Base-by-base conservation (phyloP, 37 sponge, comb jelly and placozoan genomes). In the Chondrosia reniformis region DNA sequence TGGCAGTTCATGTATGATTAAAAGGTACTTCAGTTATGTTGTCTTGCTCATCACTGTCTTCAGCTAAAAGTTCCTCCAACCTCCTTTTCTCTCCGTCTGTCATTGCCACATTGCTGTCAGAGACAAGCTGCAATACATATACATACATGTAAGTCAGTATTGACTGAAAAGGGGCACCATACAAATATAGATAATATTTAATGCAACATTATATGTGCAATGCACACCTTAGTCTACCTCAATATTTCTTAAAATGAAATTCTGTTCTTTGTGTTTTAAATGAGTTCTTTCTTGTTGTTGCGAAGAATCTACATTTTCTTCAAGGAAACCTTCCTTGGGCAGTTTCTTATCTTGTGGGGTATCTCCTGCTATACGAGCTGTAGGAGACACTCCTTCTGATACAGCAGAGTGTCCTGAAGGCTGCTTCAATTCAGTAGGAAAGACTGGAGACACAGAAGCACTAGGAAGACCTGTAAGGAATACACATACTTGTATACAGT, bases 61-160 rank as follows among this genome's bases (percentile, higher is more conserved):
- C 77, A 10, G 17, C 22, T 2, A 77, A 32, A 22, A 77, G 59
- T 17, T 10, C 31, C 40, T 77, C 77, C 37, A 77, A 24, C 6
- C 77, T 30, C 39, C 37, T 77, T 62, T 77, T 77, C 59, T 77
- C 77, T 25, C 59, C 77, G 33, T 77, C 77, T 56, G 77, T 77
- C 77, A 77, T 77, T 33, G 77, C 77, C 41, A 77, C 42, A 34
- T 37, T 40, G 13, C 77, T 57, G 17, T 62, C 77, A 77, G 77
- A 59, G 15, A 15, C 52, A 19, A 49, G 15, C 10, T 49, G 52
- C 15, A 49, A 19, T 49, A 15, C 15, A 49, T 10, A 49, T 49
- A 49, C 52, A 49, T 49, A 49, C 52, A 49, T 49, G 15, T 49
- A 15, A 15, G 15, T 15, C 15, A 49, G n/a, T n/a, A n/a, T n/a